Base-by-base conservation (phyloP, 2,797 vertebrate species). In the Momotus momota region DNA sequence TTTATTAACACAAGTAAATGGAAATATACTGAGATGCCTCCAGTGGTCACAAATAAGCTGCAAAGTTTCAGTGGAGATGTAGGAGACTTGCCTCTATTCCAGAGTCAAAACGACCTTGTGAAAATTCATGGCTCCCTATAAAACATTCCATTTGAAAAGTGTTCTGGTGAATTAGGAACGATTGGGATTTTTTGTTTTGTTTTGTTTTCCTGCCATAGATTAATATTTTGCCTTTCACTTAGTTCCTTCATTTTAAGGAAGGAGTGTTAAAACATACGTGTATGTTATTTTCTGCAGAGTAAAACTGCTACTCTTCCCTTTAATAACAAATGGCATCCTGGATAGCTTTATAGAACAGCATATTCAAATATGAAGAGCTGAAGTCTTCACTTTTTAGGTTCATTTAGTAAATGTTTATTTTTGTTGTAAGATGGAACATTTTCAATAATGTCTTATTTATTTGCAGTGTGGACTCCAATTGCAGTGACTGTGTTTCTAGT, bases 401-500 rank as follows among this genome's bases (percentile, higher is more conserved):
- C 62, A 73, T 82, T 81, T 14, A 66, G 46, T 90, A 41, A 84
- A 13, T 49, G 9, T 45, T 77, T 73, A 8, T 4, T 0, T 33
- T 80, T 88, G 9, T 55, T 74, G 21, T 72, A 54, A 79, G 29
- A 62, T 67, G 13, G 14, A 82, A 46, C 2, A 5, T 83, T 90
- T 86, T 90, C 81, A 58, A 5, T 40, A 78, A 25, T 3, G 3
- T 91, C 14, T 62, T 16, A 85, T 91, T 86, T 94, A 70, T 89
- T 98, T 95, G 27, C 97, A 99, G 99, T 98, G 29, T 99, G 99
- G 99, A 97, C 98, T 78, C 99, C 99, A 64, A 99, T 99, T 90
- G 98, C 98, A 51, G 66, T 99, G 96, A 99, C 99, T 3, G 99
- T 99, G 17, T 91, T 99, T 90, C 98, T 99, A 27, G 99, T 99